A percentile compares a stretch with the other conserved stretches of the same genome.
These are phyloP conservation scores for Diarsia mendica DNA, from an alignment of 2,888 invertebrate species.

Conservation along the genomic window DNA sequence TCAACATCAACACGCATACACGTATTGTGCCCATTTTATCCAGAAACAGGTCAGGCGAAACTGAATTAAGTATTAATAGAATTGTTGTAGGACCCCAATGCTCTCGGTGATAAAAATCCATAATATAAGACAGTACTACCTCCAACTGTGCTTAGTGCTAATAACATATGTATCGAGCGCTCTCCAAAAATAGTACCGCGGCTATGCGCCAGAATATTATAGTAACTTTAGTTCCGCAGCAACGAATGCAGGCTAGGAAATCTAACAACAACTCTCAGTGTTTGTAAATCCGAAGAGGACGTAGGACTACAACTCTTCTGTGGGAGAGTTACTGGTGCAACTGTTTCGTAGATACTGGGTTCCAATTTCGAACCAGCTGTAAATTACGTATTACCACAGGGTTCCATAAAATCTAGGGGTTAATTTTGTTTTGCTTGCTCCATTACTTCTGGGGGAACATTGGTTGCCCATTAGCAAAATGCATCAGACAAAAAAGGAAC, in stretches of 20 bases:
- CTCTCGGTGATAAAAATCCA: slow-evolving; percentile 42
- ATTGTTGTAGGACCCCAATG: slow-evolving; percentile 30
- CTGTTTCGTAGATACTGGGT: background rate
- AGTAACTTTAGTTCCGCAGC: slow-evolving; percentile 28
- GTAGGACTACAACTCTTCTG: background rate
- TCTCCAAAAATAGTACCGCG: slow-evolving; percentile 50
- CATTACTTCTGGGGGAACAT: background rate
- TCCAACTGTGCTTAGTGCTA: slow-evolving; percentile 24
- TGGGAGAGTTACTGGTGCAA: background rate
- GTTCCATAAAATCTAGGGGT: background rate
- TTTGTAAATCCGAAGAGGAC: background rate
- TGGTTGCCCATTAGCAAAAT: slow-evolving; percentile 17
- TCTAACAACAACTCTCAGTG: background rate
- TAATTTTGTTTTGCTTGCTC: background rate
- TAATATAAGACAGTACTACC: slow-evolving; percentile 17
- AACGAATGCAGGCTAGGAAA: slow-evolving; percentile 6
- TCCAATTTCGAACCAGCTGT: slow-evolving; percentile 1
- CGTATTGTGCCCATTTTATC: slow-evolving; percentile 12
- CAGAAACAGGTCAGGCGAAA: slow-evolving; percentile 6
- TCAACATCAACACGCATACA: background rate
- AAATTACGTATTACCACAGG: background rate
- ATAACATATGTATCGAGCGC: slow-evolving; percentile 50
- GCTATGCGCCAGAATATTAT: slow-evolving; percentile 41
- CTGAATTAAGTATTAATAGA: slow-evolving; percentile 34
- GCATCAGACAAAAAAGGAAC: slow-evolving; percentile 22